These are phyloP conservation scores for Cyprinella venusta DNA, from an alignment of 2,797 vertebrate genomes.

Conservation along the genomic window DNA sequence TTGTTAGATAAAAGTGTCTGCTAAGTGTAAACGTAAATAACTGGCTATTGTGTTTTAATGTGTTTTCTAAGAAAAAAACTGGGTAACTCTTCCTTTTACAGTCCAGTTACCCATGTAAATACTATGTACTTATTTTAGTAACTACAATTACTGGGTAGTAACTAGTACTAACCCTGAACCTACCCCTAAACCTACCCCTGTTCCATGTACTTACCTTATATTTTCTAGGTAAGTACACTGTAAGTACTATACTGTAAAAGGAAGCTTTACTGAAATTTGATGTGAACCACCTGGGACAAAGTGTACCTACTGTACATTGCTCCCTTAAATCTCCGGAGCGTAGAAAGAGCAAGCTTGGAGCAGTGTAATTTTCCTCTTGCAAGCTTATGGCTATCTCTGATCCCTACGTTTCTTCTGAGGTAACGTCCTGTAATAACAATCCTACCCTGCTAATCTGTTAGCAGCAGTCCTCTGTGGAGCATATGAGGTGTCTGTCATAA, in stretches of 20 bases:
- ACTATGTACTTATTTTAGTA: too few relatives aligned
- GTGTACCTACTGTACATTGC: too few relatives aligned
- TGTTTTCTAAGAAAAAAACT: neutral
- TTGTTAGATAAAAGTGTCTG: neutral
- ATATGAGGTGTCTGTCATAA: slow-evolving; percentile 43
- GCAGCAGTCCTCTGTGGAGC: neutral
- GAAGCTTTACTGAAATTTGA: too few relatives aligned
- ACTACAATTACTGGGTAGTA: too few relatives aligned
- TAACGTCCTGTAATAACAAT: slow-evolving; percentile 10
- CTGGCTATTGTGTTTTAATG: too few relatives aligned
- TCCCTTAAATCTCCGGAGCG: neutral
- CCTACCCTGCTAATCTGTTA: slow-evolving; percentile 27
- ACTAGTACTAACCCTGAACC: too few relatives aligned
- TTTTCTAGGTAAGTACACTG: too few relatives aligned
- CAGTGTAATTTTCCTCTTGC: neutral
- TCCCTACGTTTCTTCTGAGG: neutral
- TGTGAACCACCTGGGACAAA: neutral
- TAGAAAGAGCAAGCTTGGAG: neutral
- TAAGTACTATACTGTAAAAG: too few relatives aligned
- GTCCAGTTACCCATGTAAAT: too few relatives aligned
- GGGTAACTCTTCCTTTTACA: too few relatives aligned
- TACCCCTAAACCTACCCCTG: too few relatives aligned
- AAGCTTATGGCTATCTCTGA: neutral
- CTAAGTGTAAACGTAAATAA: neutral
- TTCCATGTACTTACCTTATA: too few relatives aligned